Percentiles rank a stretch among this genome's conserved stretches.
Conservation (phyloP, 2,797 vertebrate species). For the Novumbra hubbsi region DNA sequence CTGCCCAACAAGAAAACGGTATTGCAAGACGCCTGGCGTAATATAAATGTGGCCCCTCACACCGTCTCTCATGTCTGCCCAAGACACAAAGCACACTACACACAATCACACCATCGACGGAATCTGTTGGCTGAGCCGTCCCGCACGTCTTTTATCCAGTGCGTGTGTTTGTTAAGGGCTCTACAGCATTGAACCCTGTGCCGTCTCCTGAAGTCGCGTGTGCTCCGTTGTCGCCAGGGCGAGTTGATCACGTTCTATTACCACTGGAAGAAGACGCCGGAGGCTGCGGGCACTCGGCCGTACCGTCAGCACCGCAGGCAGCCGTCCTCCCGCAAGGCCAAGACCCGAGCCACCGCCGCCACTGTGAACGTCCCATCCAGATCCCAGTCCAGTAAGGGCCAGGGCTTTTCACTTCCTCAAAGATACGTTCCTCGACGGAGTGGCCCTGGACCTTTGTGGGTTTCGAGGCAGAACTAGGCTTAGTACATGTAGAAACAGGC, state of each 20-base stretch:
- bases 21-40: conserved; percentile 47
- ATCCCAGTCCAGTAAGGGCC: conserved; percentile 87
- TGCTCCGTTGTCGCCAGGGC: conserved; percentile 72
- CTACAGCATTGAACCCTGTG: background rate
- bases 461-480: background rate
- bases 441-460: background rate
- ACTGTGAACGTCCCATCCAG: conserved; percentile 85
- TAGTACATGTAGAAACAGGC: background rate
- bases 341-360: conserved; percentile 89
- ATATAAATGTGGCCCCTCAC: background rate
- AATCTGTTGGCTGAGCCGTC: background rate
- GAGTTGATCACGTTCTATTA: conserved; percentile 98
- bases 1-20: conserved; percentile 98
- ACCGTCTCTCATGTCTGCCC: background rate
- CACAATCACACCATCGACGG: background rate
- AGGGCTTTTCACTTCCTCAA: background rate
- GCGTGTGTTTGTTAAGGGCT: no score
- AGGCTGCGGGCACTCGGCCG: conserved; percentile 91
- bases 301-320: conserved; percentile 94
- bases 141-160: background rate
- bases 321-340: conserved; percentile 93
- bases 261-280: conserved; percentile 99
- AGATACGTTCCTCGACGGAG: background rate
- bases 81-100: conserved; percentile 5
- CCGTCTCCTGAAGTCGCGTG: background rate